phyloP scores from a whole-genome alignment of 2,888 invertebrate species.

The Drosophila anomelani region DNA sequence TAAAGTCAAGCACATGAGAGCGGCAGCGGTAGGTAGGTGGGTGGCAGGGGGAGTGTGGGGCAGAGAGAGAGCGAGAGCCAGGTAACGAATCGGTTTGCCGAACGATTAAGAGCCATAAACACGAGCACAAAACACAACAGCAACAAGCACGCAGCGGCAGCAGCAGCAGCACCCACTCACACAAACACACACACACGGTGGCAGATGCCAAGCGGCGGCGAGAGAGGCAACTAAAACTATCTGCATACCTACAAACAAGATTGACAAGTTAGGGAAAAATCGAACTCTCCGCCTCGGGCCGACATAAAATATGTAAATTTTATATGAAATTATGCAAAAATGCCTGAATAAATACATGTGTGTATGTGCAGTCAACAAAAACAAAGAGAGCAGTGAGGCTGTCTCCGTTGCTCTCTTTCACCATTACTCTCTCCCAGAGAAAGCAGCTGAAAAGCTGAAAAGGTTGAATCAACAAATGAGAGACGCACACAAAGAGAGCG shows the following conservation, averaged over 20 bases:
- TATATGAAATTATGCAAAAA: conserved; percentile 78
- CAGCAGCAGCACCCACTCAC: conserved; percentile 28
- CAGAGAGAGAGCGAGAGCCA: conserved; percentile 28
- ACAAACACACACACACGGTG: conserved; percentile 36
- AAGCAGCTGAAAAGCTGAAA: conserved; percentile 57
- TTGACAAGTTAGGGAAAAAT: conserved; percentile 61
- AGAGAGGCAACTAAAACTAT: conserved; percentile 52
- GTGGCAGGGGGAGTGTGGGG: conserved; percentile 1
- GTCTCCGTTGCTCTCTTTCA: background rate
- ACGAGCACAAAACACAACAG: conserved; percentile 63
- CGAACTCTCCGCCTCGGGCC: conserved; percentile 48
- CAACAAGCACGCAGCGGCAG: conserved; percentile 22
- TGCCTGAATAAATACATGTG: conserved; percentile 50
- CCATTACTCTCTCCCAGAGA: conserved; percentile 42
- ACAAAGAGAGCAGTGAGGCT: conserved; percentile 11
- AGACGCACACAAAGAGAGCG: conserved; percentile 25
- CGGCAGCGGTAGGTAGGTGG: conserved; percentile 13
- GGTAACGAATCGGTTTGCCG: conserved; percentile 68
- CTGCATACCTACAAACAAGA: conserved; percentile 60
- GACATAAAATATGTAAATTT: conserved; percentile 67
- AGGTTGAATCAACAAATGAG: conserved; percentile 67
- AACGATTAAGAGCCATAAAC: conserved; percentile 71
- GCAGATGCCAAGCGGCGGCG: conserved; percentile 3
- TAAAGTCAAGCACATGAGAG: conserved; percentile 73
- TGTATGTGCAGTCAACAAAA: conserved; percentile 29